phyloP scores from a whole-genome alignment of 2,113 vertebrate genomes.

The Lagopus muta region DNA sequence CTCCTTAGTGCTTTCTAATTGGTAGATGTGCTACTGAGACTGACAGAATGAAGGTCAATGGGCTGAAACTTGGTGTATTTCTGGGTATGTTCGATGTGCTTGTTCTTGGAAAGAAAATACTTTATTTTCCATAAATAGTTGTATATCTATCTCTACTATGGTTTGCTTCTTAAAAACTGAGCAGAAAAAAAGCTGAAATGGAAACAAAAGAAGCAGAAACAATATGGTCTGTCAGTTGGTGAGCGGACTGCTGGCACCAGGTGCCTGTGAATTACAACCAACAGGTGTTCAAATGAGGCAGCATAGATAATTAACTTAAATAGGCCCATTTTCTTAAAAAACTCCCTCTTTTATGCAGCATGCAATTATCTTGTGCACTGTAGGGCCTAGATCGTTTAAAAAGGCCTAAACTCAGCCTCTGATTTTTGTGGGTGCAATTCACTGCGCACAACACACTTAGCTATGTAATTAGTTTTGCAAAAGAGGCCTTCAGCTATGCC shows the following conservation, averaged over 20 bases:
- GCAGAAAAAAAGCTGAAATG: neutral
- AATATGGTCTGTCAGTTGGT: neutral
- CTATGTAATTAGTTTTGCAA: slow-evolving; percentile 30
- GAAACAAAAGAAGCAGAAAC: slow-evolving; percentile 31
- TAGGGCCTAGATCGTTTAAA: neutral
- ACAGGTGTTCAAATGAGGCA: slow-evolving; percentile 62
- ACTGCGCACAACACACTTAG: neutral
- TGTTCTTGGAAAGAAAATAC: neutral
- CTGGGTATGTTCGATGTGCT: neutral
- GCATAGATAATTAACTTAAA: slow-evolving; percentile 61
- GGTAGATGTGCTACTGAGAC: neutral
- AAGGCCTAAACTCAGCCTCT: slow-evolving; percentile 15
- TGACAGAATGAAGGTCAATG: neutral
- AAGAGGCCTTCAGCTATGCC: slow-evolving; percentile 19
- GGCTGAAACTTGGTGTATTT: neutral
- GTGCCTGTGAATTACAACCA: slow-evolving; percentile 54
- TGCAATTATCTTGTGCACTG: slow-evolving; percentile 30
- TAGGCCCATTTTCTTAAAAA: slow-evolving; percentile 61
- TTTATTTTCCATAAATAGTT: neutral
- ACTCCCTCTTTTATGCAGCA: neutral
- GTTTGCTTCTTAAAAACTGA: slow-evolving; percentile 4
- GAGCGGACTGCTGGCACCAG: neutral
- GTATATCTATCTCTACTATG: neutral
- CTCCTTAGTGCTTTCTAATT: neutral
- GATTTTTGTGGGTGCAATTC: slow-evolving; percentile 44